Percentiles rank a stretch among this genome's conserved stretches.
Evolutionary conservation across 2,113 vertebrate genomes (phyloP).

Genomic region (Cercopithecus mona): DNA sequence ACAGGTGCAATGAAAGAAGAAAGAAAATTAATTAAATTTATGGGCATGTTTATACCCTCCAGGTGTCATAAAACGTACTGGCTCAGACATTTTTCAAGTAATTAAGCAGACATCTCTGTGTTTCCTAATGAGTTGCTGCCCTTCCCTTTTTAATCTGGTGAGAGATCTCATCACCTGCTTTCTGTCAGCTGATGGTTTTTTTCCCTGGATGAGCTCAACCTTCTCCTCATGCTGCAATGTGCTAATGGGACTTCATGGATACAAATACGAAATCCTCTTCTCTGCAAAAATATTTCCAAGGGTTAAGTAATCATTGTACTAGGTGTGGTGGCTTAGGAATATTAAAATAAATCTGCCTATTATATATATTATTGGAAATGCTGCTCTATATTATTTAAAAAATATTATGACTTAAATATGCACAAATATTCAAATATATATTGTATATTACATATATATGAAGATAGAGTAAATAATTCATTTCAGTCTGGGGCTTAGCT

Average conservation of each 20-base stretch:
- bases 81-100: conserved; percentile 88
- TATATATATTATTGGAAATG: not conserved
- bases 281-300: conserved; percentile 62
- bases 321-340: conserved; percentile 43
- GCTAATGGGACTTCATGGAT: conserved; percentile 24
- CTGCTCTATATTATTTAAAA: conserved; percentile 1
- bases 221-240: not conserved
- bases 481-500: not conserved
- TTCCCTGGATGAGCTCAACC: conserved; percentile 64
- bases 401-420: not conserved
- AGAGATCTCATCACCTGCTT: conserved; percentile 79
- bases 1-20: conserved; percentile 84
- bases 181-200: conserved; percentile 77
- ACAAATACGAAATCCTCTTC: conserved; percentile 1
- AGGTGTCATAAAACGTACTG: conserved; percentile 87
- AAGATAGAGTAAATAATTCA: not conserved
- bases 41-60: conserved; percentile 85
- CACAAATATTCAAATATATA: not conserved
- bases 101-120: conserved; percentile 85
- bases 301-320: conserved; percentile 59
- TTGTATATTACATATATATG: not conserved
- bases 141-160: conserved; percentile 81
- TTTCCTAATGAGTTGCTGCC: conserved; percentile 84
- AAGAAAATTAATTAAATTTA: conserved; percentile 89
- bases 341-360: not conserved